These are phyloP conservation scores for Accipiter cooperii DNA, from an alignment of 2,113 vertebrate species.

Conservation along the genomic window DNA sequence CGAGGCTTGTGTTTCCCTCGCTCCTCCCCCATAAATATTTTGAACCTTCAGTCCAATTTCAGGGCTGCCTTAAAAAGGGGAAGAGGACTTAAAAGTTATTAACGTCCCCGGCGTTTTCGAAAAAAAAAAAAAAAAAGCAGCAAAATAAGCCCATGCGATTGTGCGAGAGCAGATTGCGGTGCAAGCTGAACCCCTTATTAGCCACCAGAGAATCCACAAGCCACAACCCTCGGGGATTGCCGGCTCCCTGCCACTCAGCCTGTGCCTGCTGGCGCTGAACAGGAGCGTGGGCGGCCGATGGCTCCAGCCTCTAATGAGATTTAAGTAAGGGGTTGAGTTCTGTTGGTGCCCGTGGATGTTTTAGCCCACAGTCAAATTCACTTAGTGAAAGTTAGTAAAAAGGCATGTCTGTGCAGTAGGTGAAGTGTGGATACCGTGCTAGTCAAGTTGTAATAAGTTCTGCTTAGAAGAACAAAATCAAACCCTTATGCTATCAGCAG, in stretches of 20 bases:
- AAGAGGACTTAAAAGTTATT: neutral
- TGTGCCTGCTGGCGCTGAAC: neutral
- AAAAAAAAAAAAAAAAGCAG: neutral
- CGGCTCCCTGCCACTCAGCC: neutral
- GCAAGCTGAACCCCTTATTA: neutral
- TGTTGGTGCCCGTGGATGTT: neutral
- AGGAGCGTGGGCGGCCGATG: neutral
- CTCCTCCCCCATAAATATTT: neutral
- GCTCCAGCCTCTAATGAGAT: neutral
- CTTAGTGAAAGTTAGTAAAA: neutral
- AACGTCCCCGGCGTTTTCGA: accelerated
- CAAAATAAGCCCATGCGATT: neutral
- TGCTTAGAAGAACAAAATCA: neutral
- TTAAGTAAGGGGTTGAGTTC: neutral
- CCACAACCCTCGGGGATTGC: neutral
- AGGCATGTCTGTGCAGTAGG: neutral
- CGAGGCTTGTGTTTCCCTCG: neutral
- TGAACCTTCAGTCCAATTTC: neutral
- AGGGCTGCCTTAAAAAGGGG: neutral
- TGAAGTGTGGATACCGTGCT: neutral
- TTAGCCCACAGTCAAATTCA: neutral
- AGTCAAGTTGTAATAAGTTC: neutral
- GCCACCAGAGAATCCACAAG: neutral
- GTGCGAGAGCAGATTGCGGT: neutral
- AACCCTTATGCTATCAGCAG: neutral